Conservation (phyloP, 2,888 invertebrate genomes). For the Tenthredo notha region DNA sequence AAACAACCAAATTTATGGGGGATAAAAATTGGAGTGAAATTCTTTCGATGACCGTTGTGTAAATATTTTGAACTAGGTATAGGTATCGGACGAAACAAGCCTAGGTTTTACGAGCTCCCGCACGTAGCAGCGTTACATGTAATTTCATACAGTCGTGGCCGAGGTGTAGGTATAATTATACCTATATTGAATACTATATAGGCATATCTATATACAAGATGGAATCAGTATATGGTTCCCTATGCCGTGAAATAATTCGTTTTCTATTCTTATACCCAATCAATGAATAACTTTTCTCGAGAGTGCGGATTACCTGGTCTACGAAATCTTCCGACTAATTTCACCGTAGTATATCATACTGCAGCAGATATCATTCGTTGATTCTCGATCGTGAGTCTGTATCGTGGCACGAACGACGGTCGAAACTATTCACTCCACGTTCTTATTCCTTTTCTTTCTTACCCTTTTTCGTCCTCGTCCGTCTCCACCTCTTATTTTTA, state of each 20-base stretch:
- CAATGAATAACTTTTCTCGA: not conserved
- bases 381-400: not conserved
- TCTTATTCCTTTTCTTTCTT: not conserved
- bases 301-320: not conserved
- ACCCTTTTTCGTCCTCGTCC: not conserved
- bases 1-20: conserved; percentile 52
- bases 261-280: not conserved
- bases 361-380: not conserved
- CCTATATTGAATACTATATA: not conserved
- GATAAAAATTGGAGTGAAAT: conserved; percentile 51
- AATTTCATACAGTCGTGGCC: not conserved
- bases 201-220: too few species aligned
- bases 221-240: not conserved
- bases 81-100: conserved; percentile 71
- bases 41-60: conserved; percentile 47
- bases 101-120: conserved; percentile 30
- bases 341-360: too few species aligned
- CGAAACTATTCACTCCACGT: not conserved
- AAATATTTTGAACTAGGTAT: conserved; percentile 65
- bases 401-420: not conserved
- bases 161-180: not conserved
- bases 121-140: not conserved
- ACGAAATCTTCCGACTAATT: too few species aligned
- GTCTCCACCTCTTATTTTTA: not conserved
- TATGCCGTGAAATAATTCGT: not conserved